phyloP scores from a whole-genome alignment of 2,888 invertebrate species.

The Drosophila conformis region DNA sequence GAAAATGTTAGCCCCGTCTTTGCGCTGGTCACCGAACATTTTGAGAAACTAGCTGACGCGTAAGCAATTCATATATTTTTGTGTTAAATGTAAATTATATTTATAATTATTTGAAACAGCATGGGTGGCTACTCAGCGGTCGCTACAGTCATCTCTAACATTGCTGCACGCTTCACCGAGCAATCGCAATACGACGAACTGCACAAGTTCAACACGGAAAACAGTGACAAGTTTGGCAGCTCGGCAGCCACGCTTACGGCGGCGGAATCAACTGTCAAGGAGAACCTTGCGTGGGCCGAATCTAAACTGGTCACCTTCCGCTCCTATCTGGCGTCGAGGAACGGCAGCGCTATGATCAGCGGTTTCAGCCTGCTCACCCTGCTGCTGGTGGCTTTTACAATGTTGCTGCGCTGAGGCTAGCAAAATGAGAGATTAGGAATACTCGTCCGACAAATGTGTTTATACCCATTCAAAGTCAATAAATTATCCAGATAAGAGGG shows the following conservation, averaged over 20 bases:
- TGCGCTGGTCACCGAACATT: conserved; percentile 84
- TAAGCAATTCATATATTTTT: conserved; percentile 63
- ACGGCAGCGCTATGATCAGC: conserved; percentile 56
- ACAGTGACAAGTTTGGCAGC: conserved; percentile 74
- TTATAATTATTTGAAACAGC: conserved; percentile 45
- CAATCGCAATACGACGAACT: conserved; percentile 69
- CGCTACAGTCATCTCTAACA: conserved; percentile 79
- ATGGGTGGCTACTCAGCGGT: conserved; percentile 80
- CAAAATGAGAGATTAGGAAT: conserved; percentile 20
- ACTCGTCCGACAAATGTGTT: conserved; percentile 45
- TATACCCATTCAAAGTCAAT: conserved; percentile 35
- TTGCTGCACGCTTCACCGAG: conserved; percentile 82
- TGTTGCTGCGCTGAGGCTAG: conserved; percentile 51
- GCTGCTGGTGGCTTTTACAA: conserved; percentile 55
- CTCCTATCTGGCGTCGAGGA: conserved; percentile 61
- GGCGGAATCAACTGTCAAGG: conserved; percentile 73
- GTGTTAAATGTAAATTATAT: background rate
- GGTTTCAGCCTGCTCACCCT: conserved; percentile 64
- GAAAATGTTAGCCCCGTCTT: conserved; percentile 86
- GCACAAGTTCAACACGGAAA: conserved; percentile 66
- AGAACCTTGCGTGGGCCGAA: conserved; percentile 82
- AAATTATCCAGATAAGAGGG: conserved; percentile 50
- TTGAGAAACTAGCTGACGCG: conserved; percentile 69
- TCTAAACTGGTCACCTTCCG: conserved; percentile 67
- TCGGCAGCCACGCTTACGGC: conserved; percentile 64